These are phyloP conservation scores for Ariolimax columbianus DNA, from an alignment of 2,888 invertebrate genomes.

Conservation along the genomic window DNA sequence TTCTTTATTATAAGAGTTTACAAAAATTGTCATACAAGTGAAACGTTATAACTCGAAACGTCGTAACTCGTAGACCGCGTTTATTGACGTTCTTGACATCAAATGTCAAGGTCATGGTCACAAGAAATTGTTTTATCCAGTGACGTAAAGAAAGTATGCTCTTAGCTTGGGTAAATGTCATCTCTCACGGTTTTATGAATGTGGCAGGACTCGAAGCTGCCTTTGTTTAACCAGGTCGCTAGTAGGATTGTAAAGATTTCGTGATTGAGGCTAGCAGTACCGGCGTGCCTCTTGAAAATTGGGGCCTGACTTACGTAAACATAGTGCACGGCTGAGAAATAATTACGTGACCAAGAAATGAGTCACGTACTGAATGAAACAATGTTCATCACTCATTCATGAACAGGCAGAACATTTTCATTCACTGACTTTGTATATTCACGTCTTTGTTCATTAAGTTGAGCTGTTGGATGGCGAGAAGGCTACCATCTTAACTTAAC, in stretches of 20 bases:
- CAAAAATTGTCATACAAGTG: too few species aligned
- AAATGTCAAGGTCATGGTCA: background rate
- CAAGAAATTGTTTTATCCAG: background rate
- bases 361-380: background rate
- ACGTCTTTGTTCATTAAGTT: too few species aligned
- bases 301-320: constrained; percentile 5
- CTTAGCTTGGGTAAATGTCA: constrained; percentile 29
- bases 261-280: background rate
- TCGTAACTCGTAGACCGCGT: too few species aligned
- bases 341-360: background rate
- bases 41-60: too few species aligned
- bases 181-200: background rate
- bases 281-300: background rate
- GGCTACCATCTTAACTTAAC: too few species aligned
- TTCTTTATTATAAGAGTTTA: too few species aligned
- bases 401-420: background rate
- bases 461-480: too few species aligned
- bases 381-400: background rate
- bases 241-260: background rate
- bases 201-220: background rate
- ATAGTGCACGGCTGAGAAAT: background rate
- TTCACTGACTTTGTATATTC: background rate
- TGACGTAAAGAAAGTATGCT: constrained; percentile 15
- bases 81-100: background rate
- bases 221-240: constrained; percentile 13